These are phyloP conservation scores for Tenthredo mesomela DNA, from an alignment of 2,888 invertebrate species.

Conservation along the genomic window DNA sequence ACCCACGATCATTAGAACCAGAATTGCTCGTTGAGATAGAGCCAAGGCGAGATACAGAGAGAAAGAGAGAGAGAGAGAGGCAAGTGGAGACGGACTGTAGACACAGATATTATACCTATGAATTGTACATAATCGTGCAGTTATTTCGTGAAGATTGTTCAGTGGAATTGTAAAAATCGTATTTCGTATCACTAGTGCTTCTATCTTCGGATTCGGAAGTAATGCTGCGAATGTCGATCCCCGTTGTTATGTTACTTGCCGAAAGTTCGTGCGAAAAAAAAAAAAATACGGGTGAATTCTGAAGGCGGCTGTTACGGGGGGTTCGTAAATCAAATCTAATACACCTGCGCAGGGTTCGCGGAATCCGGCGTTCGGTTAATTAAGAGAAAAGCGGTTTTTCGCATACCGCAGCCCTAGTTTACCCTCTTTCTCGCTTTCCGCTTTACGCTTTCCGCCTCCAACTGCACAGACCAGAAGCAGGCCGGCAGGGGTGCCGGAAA, in stretches of 20 bases:
- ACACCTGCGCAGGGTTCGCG: slow-evolving; percentile 24
- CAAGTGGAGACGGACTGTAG: not conserved
- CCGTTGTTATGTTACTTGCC: not conserved
- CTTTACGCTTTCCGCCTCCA: not conserved
- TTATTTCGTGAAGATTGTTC: not conserved
- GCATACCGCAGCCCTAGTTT: slow-evolving; percentile 29
- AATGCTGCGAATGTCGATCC: not conserved
- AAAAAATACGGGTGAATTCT: not conserved
- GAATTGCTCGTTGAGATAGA: slow-evolving; percentile 11
- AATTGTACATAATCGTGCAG: not conserved
- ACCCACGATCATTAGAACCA: slow-evolving; percentile 58
- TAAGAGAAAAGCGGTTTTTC: slow-evolving; percentile 36
- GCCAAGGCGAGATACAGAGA: not conserved
- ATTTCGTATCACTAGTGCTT: not conserved
- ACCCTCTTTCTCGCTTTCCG: not conserved
- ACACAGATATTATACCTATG: not conserved
- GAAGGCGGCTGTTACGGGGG: not conserved
- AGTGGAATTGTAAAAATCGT: not conserved
- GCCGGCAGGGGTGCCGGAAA: slow-evolving; percentile 27
- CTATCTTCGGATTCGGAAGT: not conserved
- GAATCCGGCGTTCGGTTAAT: slow-evolving; percentile 35
- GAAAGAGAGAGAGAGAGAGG: not conserved
- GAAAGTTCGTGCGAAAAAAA: not conserved
- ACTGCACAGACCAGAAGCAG: not conserved
- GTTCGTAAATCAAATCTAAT: slow-evolving; percentile 38